These are phyloP conservation scores for Drosophila fulvimacula DNA, from an alignment of 2,888 invertebrate genomes.

Conservation along the genomic window DNA sequence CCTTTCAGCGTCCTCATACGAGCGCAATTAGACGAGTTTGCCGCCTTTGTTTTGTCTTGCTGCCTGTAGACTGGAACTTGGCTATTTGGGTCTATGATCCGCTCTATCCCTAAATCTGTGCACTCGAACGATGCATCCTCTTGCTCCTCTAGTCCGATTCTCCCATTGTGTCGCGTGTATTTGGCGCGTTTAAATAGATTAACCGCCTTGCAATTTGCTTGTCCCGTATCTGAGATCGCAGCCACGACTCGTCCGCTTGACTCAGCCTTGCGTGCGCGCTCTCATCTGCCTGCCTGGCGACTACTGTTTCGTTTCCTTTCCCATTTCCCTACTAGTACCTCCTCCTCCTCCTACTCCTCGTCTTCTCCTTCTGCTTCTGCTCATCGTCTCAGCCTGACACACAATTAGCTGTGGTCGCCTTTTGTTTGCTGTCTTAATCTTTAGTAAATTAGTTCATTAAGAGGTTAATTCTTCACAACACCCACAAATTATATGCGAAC, in stretches of 20 bases:
- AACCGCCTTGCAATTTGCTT: slow-evolving; percentile 85
- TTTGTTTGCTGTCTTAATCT: slow-evolving; percentile 81
- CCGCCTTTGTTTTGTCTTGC: slow-evolving; percentile 57
- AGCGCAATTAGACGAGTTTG: slow-evolving; percentile 81
- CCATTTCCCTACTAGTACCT: slow-evolving; percentile 14
- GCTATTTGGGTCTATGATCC: slow-evolving; percentile 70
- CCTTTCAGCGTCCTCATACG: slow-evolving; percentile 48
- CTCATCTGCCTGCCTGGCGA: slow-evolving; percentile 2
- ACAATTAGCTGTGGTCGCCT: slow-evolving; percentile 69
- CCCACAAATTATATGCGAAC: slow-evolving; percentile 78
- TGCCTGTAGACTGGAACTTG: slow-evolving; percentile 7
- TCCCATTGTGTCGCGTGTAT: slow-evolving; percentile 76
- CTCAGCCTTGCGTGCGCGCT: slow-evolving; percentile 49
- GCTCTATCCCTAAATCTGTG: slow-evolving; percentile 77
- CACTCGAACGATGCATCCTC: slow-evolving; percentile 63
- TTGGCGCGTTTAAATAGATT: slow-evolving; percentile 85
- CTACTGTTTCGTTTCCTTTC: neutral
- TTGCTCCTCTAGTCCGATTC: slow-evolving; percentile 16
- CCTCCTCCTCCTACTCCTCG: slow-evolving; percentile 23
- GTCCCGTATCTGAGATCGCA: slow-evolving; percentile 64
- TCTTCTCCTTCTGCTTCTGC: no score
- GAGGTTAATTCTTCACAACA: slow-evolving; percentile 85
- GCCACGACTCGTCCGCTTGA: slow-evolving; percentile 24
- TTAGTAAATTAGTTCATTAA: slow-evolving; percentile 85
- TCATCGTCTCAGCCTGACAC: slow-evolving; percentile 22